Percentiles rank a stretch among this genome's conserved stretches.
Conservation (phyloP, 2,113 vertebrate genomes). For the Prunella himalayana region DNA sequence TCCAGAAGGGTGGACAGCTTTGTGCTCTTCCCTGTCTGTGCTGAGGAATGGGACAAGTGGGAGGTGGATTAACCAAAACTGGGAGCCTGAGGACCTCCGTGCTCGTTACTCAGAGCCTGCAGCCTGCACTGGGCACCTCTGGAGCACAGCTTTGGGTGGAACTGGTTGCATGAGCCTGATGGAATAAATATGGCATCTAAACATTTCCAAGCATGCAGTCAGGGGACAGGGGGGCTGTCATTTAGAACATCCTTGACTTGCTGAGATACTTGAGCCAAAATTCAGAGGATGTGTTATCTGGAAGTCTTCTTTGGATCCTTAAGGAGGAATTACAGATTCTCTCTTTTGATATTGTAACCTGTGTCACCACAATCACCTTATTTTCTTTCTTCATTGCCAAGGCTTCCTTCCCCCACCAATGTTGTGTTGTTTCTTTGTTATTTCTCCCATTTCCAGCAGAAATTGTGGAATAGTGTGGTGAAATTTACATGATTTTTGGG, state of each 20-base stretch:
- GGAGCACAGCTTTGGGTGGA: conserved; percentile 54
- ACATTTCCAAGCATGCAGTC: conserved; percentile 48
- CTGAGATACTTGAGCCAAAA: conserved; percentile 4
- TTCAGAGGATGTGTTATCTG: background rate
- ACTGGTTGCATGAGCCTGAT: conserved; percentile 63
- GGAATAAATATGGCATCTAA: conserved; percentile 58
- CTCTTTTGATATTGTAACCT: background rate
- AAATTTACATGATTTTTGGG: background rate
- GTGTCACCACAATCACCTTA: background rate
- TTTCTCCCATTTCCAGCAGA: background rate
- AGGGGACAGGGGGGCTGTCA: background rate
- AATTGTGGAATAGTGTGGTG: background rate
- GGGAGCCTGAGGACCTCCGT: conserved; percentile 32
- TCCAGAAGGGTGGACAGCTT: conserved; percentile 51
- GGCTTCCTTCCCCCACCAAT: fast-evolving
- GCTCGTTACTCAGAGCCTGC: conserved; percentile 39
- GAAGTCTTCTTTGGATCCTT: background rate
- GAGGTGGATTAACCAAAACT: conserved; percentile 41
- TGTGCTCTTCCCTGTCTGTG: background rate
- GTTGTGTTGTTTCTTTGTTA: background rate
- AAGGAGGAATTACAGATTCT: background rate
- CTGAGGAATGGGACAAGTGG: conserved; percentile 28
- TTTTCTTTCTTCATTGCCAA: background rate
- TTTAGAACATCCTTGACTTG: conserved; percentile 15
- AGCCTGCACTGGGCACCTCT: conserved; percentile 52